Conservation (phyloP, 2,888 invertebrate genomes). For the Amblyteles armatorius region DNA sequence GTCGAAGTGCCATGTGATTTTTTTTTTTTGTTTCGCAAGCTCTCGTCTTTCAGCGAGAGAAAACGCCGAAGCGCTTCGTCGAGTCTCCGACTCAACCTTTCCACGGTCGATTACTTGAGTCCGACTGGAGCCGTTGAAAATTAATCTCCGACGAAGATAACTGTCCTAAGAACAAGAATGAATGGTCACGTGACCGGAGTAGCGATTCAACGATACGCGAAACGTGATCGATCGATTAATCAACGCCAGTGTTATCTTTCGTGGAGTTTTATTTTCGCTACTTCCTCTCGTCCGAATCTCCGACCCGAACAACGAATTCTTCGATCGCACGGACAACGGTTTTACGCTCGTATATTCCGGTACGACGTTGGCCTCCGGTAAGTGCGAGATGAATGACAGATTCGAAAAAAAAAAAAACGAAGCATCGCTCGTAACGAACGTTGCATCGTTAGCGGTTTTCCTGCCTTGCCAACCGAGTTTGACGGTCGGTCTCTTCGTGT, state of each 20-base stretch:
- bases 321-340: too few species aligned
- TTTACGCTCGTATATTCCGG: neutral
- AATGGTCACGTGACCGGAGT: neutral
- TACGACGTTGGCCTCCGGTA: neutral
- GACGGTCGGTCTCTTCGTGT: neutral
- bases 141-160: neutral
- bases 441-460: neutral
- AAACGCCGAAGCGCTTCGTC: neutral
- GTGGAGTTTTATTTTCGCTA: neutral
- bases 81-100: neutral
- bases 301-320: neutral
- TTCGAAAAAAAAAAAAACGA: neutral
- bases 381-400: neutral
- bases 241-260: neutral
- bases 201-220: neutral
- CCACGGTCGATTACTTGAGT: neutral
- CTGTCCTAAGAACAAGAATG: neutral
- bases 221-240: neutral
- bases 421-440: neutral
- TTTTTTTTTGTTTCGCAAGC: neutral
- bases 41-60: conserved; percentile 4
- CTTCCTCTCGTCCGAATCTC: neutral
- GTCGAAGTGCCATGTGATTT: conserved; percentile 22
- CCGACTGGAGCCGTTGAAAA: neutral
- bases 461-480: neutral